Evolutionary conservation across 35 echinoderm and acorn worm species (phyloP).

Genomic region (Ophiothrix spiculata): DNA sequence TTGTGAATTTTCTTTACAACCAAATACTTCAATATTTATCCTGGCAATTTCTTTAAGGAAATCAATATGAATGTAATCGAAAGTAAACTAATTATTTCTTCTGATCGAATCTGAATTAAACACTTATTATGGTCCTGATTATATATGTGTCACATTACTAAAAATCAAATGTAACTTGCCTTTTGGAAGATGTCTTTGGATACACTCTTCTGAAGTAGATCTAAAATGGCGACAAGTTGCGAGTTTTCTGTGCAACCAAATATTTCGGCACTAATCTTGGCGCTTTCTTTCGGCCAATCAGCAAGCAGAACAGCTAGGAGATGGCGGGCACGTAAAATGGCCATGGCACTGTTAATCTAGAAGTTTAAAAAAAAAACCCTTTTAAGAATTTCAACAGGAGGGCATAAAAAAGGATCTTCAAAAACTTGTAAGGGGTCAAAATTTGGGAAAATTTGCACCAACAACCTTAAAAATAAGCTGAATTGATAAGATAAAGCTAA

Average conservation of each 20-base stretch:
- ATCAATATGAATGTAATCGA: no score
- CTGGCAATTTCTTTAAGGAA: slow-evolving; percentile 68
- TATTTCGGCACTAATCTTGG: slow-evolving; percentile 59
- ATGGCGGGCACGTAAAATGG: slow-evolving; percentile 86
- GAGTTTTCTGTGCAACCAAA: slow-evolving; percentile 73
- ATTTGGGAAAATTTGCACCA: no score
- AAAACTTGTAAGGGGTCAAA: no score
- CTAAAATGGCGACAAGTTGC: slow-evolving; percentile 75
- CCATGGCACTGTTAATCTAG: slow-evolving; percentile 83
- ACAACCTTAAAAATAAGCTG: no score
- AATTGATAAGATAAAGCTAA: no score
- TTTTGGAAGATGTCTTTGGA: slow-evolving; percentile 81
- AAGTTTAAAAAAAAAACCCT: no score
- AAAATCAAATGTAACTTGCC: no score
- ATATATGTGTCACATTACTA: no score
- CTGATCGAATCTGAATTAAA: no score
- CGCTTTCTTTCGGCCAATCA: slow-evolving; percentile 83
- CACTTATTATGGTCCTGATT: neutral
- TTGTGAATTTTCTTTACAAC: slow-evolving; percentile 72
- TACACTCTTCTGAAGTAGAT: slow-evolving; percentile 83
- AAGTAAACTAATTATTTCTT: neutral
- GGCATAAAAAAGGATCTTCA: no score
- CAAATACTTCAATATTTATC: slow-evolving; percentile 63
- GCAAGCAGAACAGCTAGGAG: slow-evolving; percentile 81
- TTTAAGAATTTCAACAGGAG: no score